phyloP scores from a whole-genome alignment of 2,113 vertebrate species.

The Hippocampus abdominalis region DNA sequence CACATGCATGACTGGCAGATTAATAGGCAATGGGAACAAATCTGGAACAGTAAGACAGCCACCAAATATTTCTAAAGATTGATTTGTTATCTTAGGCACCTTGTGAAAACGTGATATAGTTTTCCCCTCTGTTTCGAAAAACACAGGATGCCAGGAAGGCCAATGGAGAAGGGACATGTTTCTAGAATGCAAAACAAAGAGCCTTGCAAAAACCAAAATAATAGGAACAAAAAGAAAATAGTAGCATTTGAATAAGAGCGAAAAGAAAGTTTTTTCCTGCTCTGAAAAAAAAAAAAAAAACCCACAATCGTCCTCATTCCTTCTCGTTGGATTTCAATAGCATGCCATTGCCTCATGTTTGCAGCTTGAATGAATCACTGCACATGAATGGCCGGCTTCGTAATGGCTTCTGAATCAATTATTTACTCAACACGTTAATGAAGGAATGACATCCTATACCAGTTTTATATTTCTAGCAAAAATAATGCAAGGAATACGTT shows the following conservation, averaged over 20 bases:
- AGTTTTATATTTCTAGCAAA: background rate
- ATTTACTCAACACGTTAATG: background rate
- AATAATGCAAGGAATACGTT: background rate
- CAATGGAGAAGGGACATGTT: background rate
- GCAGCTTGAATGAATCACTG: background rate
- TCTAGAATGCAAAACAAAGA: background rate
- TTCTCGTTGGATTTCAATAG: background rate
- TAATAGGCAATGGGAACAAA: background rate
- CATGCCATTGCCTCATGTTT: background rate
- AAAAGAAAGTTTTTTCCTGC: background rate
- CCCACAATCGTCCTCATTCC: background rate
- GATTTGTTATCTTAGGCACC: background rate
- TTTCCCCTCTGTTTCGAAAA: background rate
- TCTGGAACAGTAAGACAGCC: background rate
- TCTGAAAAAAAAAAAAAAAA: background rate
- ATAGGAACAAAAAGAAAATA: no score
- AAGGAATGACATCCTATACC: background rate
- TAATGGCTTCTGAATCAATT: slow-evolving; percentile 3
- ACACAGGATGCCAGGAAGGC: background rate
- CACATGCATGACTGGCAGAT: background rate
- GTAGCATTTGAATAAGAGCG: background rate
- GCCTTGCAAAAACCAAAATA: background rate
- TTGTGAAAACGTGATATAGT: background rate
- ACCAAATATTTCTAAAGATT: background rate
- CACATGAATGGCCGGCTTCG: background rate